Evolutionary conservation across 2,888 invertebrate genomes (phyloP).

Genomic region (Megamerina dolium): DNA sequence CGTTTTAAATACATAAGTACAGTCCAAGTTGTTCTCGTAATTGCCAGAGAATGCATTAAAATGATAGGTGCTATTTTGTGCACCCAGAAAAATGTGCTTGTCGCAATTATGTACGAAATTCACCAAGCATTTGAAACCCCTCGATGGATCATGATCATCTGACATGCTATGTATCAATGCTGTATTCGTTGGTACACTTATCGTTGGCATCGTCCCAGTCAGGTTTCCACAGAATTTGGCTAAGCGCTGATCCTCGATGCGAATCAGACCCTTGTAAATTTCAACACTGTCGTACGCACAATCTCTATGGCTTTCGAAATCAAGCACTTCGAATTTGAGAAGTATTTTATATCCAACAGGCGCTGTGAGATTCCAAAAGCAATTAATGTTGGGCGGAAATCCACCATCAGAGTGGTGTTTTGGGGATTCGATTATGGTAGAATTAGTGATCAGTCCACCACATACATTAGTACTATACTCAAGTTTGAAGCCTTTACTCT

Average conservation of each 20-base stretch:
- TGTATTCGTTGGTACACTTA: constrained; percentile 56
- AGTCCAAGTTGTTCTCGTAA: constrained; percentile 56
- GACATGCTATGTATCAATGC: constrained; percentile 55
- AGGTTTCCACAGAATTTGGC: constrained; percentile 63
- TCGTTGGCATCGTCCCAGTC: constrained; percentile 54
- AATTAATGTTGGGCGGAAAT: constrained; percentile 52
- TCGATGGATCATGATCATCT: constrained; percentile 49
- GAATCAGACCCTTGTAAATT: constrained; percentile 54
- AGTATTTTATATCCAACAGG: constrained; percentile 58
- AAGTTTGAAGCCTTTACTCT: constrained; percentile 38
- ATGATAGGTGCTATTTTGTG: constrained; percentile 31
- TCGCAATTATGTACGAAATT: constrained; percentile 66
- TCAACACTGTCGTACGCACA: constrained; percentile 62
- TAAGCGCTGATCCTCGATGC: constrained; percentile 48
- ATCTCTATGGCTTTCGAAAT: constrained; percentile 51
- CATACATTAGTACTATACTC: constrained; percentile 60
- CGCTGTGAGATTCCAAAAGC: constrained; percentile 74
- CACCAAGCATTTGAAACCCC: constrained; percentile 58
- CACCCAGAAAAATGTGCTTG: constrained; percentile 56
- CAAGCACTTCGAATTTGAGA: constrained; percentile 56
- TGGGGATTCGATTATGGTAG: constrained; percentile 54
- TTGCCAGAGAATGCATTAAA: constrained; percentile 29
- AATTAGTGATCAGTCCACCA: constrained; percentile 65
- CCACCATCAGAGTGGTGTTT: constrained; percentile 45
- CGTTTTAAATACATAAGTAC: constrained; percentile 64